Conservation (phyloP, 2,113 vertebrate genomes). For the Struthidea cinerea region DNA sequence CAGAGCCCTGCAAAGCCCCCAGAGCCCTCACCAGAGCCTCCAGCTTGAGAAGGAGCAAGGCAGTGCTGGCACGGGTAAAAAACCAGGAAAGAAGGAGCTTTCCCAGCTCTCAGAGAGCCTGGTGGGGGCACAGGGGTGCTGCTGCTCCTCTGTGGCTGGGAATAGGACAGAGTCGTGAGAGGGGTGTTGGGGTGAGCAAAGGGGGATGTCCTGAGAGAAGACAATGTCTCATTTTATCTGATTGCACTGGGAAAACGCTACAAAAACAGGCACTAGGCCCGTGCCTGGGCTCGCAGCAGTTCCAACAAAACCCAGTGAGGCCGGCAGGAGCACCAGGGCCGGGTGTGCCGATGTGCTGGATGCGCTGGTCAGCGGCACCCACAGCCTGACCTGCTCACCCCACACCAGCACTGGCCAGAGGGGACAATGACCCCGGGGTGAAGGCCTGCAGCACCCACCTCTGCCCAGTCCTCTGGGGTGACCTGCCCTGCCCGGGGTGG, state of each 20-base stretch:
- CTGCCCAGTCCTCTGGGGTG: background rate
- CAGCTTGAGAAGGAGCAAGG: background rate
- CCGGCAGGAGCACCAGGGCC: background rate
- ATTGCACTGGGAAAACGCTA: background rate
- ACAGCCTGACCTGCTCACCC: background rate
- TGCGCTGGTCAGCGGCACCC: background rate
- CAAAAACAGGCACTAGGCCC: background rate
- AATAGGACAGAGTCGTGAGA: background rate
- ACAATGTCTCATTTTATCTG: background rate
- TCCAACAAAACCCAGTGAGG: background rate
- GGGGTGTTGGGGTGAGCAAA: background rate
- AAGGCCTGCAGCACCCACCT: background rate
- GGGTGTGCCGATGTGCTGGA: background rate
- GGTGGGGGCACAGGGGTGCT: background rate
- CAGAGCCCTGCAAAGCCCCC: background rate
- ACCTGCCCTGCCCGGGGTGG: background rate
- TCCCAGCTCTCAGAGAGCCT: background rate
- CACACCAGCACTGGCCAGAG: background rate
- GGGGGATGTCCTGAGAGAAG: background rate
- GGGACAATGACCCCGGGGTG: accelerated
- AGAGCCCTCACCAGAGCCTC: background rate
- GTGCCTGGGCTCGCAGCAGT: background rate
- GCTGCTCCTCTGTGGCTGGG: background rate
- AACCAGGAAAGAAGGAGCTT: background rate
- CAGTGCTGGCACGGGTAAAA: background rate